Percentiles rank a stretch among this genome's conserved stretches.
These are phyloP conservation scores for Drosophila subsilvestris DNA, from an alignment of 2,888 invertebrate species.

Conservation along the genomic window DNA sequence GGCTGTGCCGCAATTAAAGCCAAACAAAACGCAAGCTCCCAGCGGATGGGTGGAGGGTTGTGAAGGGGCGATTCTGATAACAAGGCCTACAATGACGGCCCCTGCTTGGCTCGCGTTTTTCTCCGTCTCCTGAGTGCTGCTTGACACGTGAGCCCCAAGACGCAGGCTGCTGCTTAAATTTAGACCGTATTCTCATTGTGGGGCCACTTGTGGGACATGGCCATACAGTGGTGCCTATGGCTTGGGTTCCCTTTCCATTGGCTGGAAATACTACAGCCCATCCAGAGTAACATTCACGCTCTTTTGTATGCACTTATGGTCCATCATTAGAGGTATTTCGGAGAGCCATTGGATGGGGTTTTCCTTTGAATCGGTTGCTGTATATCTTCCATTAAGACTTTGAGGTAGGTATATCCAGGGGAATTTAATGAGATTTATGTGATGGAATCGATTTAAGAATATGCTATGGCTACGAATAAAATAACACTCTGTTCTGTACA, in stretches of 20 bases:
- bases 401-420: not conserved
- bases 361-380: not conserved
- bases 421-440: not conserved
- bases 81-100: slow-evolving; percentile 26
- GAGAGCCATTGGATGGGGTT: not conserved
- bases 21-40: slow-evolving; percentile 33
- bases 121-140: slow-evolving; percentile 13
- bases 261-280: too few relatives aligned
- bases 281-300: not conserved
- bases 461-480: not conserved
- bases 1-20: slow-evolving; percentile 46
- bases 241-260: too few relatives aligned
- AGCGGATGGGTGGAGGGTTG: not conserved
- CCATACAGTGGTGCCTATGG: not conserved
- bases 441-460: not conserved
- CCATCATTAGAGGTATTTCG: not conserved
- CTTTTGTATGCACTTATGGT: not conserved
- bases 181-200: slow-evolving; percentile 1
- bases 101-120: not conserved
- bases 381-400: too few relatives aligned
- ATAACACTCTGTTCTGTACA: not conserved
- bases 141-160: slow-evolving; percentile 39
- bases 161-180: slow-evolving; percentile 11
- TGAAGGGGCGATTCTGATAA: slow-evolving; percentile 16
- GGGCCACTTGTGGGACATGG: slow-evolving; percentile 14